A percentile compares a stretch with the other conserved stretches of the same genome.
Evolutionary conservation across 2,888 invertebrate genomes (phyloP).

Genomic region (Adelphocoris suturalis): DNA sequence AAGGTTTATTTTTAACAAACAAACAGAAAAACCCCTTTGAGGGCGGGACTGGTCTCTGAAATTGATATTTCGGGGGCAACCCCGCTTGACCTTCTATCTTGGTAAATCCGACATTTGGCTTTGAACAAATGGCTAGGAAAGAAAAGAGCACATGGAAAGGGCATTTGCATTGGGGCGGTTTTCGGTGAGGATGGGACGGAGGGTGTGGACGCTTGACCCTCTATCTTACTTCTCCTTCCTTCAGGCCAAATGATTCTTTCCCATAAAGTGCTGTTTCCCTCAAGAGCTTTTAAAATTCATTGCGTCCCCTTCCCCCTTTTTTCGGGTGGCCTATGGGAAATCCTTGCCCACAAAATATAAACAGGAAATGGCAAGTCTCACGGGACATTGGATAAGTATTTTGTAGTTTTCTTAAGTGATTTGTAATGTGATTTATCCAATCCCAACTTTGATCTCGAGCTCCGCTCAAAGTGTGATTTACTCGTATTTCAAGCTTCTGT

Average conservation of each 20-base stretch:
- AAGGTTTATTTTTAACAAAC: slow-evolving; percentile 70
- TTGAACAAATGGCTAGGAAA: slow-evolving; percentile 73
- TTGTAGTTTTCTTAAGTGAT: slow-evolving; percentile 33
- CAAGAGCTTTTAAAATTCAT: slow-evolving; percentile 67
- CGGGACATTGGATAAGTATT: slow-evolving; percentile 56
- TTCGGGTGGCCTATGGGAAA: slow-evolving; percentile 59
- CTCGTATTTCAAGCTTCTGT: too few relatives aligned
- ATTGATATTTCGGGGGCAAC: slow-evolving; percentile 72
- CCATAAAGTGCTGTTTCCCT: slow-evolving; percentile 62
- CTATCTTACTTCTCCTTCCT: slow-evolving; percentile 60
- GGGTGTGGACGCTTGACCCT: slow-evolving; percentile 62
- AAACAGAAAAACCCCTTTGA: slow-evolving; percentile 69
- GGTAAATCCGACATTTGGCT: slow-evolving; percentile 75
- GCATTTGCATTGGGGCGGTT: slow-evolving; percentile 72
- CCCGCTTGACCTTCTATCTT: slow-evolving; percentile 74
- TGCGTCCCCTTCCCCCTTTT: slow-evolving; percentile 44
- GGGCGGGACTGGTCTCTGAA: slow-evolving; percentile 67
- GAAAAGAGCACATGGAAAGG: slow-evolving; percentile 73
- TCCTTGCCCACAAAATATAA: slow-evolving; percentile 66
- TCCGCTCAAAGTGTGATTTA: too few relatives aligned
- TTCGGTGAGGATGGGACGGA: slow-evolving; percentile 55
- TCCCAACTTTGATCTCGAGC: too few relatives aligned
- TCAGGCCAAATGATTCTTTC: slow-evolving; percentile 64
- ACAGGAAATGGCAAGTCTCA: slow-evolving; percentile 50
- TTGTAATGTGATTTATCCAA: not conserved